A percentile compares a stretch with the other conserved stretches of the same genome.
These are phyloP conservation scores for Apus apus DNA, from an alignment of 2,113 vertebrate genomes.

Conservation along the genomic window DNA sequence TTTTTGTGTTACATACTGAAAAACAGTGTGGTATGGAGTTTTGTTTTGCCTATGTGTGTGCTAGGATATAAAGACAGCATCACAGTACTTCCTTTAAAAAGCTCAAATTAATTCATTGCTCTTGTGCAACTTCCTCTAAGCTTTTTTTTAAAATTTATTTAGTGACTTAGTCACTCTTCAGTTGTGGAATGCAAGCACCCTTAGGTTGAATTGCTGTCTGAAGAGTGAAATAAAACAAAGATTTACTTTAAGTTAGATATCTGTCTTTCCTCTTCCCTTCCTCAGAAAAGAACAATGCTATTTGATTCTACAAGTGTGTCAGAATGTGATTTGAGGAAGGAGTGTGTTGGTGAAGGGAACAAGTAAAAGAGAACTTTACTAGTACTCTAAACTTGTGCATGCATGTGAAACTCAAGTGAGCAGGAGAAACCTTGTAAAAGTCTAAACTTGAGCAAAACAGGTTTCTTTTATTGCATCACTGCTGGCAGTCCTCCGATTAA, in stretches of 20 bases:
- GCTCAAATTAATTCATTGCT: not conserved
- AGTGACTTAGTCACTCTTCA: constrained; percentile 32
- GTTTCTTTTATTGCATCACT: not conserved
- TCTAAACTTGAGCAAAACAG: not conserved
- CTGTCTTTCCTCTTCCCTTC: not conserved
- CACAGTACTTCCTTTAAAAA: not conserved
- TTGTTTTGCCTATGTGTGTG: not conserved
- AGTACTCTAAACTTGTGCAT: not conserved
- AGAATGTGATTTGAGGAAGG: not conserved
- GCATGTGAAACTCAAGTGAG: not conserved
- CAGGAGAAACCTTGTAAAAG: not conserved
- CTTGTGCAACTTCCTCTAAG: constrained; percentile 44
- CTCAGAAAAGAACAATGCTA: not conserved
- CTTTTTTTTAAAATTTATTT: not conserved
- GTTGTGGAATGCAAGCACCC: not conserved
- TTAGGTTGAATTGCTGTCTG: not conserved
- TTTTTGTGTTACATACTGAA: not conserved
- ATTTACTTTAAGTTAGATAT: not conserved
- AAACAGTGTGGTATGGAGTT: not conserved
- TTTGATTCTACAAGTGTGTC: not conserved
- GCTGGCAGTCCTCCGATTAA: not conserved
- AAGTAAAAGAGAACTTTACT: not conserved
- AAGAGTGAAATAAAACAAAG: not conserved
- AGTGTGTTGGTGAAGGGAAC: not conserved
- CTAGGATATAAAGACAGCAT: not conserved